Conservation (phyloP, 2,888 invertebrate species). For the Amphiduros pacificus region DNA sequence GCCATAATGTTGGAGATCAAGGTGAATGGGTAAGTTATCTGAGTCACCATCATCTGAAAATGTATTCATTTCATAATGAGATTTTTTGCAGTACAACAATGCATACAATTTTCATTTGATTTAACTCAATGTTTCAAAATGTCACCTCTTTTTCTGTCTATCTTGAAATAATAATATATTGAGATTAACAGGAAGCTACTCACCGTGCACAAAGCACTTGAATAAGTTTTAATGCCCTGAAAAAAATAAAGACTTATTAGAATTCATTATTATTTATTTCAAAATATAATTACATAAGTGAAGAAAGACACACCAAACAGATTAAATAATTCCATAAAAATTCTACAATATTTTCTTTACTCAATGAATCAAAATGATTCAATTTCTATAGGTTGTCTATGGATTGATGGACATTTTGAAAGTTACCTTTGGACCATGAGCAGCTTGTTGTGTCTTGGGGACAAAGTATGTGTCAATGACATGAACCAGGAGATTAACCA, state of each 20-base stretch:
- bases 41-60: conserved; percentile 22
- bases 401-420: too few relatives aligned
- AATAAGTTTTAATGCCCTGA: conserved; percentile 58
- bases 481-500: conserved; percentile 68
- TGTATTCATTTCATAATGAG: neutral
- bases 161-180: neutral
- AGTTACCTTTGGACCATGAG: too few relatives aligned
- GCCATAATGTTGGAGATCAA: conserved; percentile 91
- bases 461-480: conserved; percentile 76
- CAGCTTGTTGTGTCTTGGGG: conserved; percentile 8
- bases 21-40: conserved; percentile 79
- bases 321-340: too few relatives aligned
- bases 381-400: too few relatives aligned
- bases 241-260: conserved; percentile 10
- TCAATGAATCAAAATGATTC: too few relatives aligned
- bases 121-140: too few relatives aligned
- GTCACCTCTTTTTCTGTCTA: too few relatives aligned
- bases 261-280: neutral
- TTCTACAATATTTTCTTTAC: too few relatives aligned
- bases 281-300: too few relatives aligned
- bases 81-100: neutral
- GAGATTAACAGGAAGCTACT: conserved; percentile 1
- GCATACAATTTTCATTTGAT: too few relatives aligned
- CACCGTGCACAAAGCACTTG: conserved; percentile 65
- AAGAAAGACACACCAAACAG: too few relatives aligned